phyloP scores from a whole-genome alignment of 2,113 vertebrate genomes.

The Benitochromis conjunctus region DNA sequence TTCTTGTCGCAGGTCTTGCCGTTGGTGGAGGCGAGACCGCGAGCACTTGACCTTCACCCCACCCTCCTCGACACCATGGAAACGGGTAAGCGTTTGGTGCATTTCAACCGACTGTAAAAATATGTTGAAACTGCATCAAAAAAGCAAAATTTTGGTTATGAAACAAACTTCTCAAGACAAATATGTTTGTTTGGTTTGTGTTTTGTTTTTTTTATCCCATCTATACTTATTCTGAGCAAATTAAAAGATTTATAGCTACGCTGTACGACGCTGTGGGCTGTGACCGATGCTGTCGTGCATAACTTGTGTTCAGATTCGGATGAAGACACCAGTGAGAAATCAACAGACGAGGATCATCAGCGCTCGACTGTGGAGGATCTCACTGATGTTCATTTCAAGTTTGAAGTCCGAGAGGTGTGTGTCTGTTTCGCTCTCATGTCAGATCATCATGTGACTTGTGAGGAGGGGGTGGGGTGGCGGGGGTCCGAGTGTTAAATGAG shows the following conservation, averaged over 20 bases:
- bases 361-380: constrained; percentile 75
- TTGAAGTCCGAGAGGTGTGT: constrained; percentile 88
- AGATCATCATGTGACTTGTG: fast-evolving
- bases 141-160: background rate
- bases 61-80: constrained; percentile 71
- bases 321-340: constrained; percentile 63
- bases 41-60: constrained; percentile 48
- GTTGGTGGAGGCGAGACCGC: constrained; percentile 55
- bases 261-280: background rate
- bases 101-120: background rate
- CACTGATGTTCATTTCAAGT: constrained; percentile 83
- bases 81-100: constrained; percentile 73
- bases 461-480: background rate
- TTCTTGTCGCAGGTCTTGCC: constrained; percentile 56
- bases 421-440: background rate
- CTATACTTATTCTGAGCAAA: background rate
- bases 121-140: background rate
- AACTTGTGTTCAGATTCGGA: constrained; percentile 58
- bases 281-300: fast-evolving
- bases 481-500: fast-evolving
- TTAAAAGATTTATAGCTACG: background rate
- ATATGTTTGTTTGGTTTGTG: no score
- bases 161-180: no score
- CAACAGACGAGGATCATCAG: constrained; percentile 56
- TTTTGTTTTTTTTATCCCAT: background rate